A percentile compares a stretch with the other conserved stretches of the same genome.
Conservation (phyloP, 2,888 invertebrate species). For the Bombylius discolor region DNA sequence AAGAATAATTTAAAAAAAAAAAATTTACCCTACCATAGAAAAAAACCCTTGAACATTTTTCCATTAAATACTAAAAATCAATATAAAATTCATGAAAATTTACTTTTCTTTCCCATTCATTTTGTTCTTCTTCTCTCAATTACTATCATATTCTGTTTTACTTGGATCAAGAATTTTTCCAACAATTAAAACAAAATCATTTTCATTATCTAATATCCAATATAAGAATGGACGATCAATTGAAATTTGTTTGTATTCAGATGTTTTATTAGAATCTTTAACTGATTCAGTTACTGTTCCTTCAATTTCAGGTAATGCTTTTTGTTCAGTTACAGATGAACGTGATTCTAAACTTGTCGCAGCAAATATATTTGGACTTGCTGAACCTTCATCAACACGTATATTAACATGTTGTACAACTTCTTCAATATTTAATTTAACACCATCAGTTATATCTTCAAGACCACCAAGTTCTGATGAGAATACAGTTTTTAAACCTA, state of each 20-base stretch:
- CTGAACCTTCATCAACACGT: conserved; percentile 45
- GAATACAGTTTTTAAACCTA: conserved; percentile 48
- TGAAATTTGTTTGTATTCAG: not conserved
- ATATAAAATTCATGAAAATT: too few relatives aligned
- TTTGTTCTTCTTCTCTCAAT: not conserved
- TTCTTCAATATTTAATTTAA: conserved; percentile 52
- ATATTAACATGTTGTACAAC: conserved; percentile 52
- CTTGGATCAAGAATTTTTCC: conserved; percentile 45
- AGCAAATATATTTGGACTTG: conserved; percentile 31
- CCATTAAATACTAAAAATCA: too few relatives aligned
- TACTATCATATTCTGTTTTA: conserved; percentile 3
- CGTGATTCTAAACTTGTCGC: not conserved
- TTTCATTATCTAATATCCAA: conserved; percentile 45
- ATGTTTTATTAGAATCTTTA: conserved; percentile 8
- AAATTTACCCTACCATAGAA: too few relatives aligned
- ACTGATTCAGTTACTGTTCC: conserved; percentile 25
- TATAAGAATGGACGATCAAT: conserved; percentile 50
- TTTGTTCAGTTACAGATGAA: not conserved
- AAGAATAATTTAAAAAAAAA: too few relatives aligned
- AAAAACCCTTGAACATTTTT: too few relatives aligned
- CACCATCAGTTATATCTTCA: conserved; percentile 43
- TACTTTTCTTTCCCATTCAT: not conserved
- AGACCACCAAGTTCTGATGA: conserved; percentile 44
- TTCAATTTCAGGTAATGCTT: conserved; percentile 2
- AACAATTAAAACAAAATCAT: conserved; percentile 45